Conservation (phyloP, 2,797 vertebrate species). For the Falco naumanni region DNA sequence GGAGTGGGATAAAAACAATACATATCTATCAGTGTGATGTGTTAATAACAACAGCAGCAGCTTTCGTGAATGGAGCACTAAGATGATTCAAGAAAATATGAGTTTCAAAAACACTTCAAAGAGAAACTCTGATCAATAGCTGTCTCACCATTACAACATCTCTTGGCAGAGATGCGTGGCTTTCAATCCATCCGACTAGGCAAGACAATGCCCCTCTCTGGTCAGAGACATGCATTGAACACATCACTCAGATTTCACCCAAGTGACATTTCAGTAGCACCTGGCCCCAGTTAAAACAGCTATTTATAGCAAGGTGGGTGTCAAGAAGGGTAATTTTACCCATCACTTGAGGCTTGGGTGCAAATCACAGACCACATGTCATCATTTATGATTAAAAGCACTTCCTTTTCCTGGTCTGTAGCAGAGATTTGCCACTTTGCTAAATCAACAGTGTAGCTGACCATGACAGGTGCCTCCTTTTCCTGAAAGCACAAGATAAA, state of each 20-base stretch:
- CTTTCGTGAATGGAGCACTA: not conserved
- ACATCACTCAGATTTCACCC: not conserved
- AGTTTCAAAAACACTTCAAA: conserved; percentile 8
- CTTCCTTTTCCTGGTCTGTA: not conserved
- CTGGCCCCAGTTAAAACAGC: not conserved
- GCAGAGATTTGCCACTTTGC: not conserved
- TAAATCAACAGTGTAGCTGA: not conserved
- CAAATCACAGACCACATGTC: not conserved
- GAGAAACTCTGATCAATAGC: not conserved
- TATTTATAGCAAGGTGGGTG: not conserved
- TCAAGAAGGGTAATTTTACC: not conserved
- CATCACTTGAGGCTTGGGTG: not conserved
- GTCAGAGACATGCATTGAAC: not conserved
- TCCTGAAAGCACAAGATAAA: not conserved
- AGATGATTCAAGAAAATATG: not conserved
- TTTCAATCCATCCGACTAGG: fast-evolving
- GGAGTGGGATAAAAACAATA: not conserved
- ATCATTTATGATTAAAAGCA: conserved; percentile 5
- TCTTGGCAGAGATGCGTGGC: not conserved
- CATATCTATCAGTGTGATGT: not conserved
- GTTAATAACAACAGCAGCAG: not conserved
- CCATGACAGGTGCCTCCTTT: not conserved
- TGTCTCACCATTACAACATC: not conserved
- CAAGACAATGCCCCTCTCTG: not conserved
- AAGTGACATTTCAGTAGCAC: not conserved